A percentile compares a stretch with the other conserved stretches of the same genome.
Conservation (phyloP, 1,140 invertebrate species). For the Ceratina australensis region DNA sequence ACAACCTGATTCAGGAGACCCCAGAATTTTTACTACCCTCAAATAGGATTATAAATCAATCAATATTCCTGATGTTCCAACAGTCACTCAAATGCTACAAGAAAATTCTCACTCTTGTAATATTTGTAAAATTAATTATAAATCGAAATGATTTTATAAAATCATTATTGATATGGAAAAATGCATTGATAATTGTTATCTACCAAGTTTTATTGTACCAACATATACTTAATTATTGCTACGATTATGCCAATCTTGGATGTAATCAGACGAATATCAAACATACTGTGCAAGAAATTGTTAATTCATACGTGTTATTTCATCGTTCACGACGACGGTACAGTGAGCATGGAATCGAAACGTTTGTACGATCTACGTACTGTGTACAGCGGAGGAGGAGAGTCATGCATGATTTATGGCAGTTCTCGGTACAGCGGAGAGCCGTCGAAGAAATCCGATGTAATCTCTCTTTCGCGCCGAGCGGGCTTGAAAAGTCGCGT, state of each 20-base stretch:
- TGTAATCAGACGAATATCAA: neutral
- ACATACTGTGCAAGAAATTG: neutral
- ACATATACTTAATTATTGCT: neutral
- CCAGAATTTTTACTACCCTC: too few relatives aligned
- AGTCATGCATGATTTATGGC: conserved; percentile 49
- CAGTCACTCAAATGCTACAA: too few relatives aligned
- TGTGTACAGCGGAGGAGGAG: neutral
- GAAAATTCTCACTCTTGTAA: too few relatives aligned
- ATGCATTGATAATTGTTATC: too few relatives aligned
- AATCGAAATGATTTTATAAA: too few relatives aligned
- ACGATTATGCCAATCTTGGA: neutral
- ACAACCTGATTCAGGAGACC: too few relatives aligned
- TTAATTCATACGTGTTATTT: neutral
- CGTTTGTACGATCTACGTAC: neutral
- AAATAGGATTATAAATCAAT: too few relatives aligned
- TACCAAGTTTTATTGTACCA: too few relatives aligned
- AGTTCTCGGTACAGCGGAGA: conserved; percentile 11
- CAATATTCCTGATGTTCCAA: too few relatives aligned
- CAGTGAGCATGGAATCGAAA: neutral
- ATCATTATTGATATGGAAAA: too few relatives aligned
- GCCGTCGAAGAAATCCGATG: conserved; percentile 46
- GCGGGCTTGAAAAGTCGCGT: conserved; percentile 3
- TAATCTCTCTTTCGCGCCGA: conserved; percentile 31
- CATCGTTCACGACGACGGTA: neutral
- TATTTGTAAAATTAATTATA: too few relatives aligned